Evolutionary conservation across 2,113 vertebrate genomes (phyloP).

Genomic region (Channa argus): DNA sequence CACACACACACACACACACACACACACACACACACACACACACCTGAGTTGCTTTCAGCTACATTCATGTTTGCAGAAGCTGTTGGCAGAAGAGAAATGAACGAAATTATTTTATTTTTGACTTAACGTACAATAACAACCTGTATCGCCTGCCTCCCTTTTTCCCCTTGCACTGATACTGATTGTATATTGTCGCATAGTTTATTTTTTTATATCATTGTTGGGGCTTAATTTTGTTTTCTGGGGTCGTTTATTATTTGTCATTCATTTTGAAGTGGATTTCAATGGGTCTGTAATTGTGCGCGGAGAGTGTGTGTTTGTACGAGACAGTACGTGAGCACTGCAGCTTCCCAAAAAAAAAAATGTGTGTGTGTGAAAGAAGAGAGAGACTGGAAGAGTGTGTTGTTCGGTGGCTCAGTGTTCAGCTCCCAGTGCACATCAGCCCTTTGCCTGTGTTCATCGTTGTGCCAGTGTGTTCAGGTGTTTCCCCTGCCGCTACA

Average conservation of each 20-base stretch:
- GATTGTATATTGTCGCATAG: conserved; percentile 58
- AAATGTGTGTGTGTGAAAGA: background rate
- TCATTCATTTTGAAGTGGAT: conserved; percentile 22
- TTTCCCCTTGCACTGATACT: conserved; percentile 64
- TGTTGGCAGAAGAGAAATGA: background rate
- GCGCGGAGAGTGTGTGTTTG: background rate
- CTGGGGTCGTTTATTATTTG: conserved; percentile 25
- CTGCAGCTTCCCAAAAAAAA: background rate
- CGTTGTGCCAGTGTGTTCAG: conserved; percentile 65
- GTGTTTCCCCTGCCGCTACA: conserved; percentile 47
- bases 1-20: too few relatives aligned
- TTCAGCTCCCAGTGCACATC: conserved; percentile 38
- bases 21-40: background rate
- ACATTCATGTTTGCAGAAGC: conserved; percentile 11
- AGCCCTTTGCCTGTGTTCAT: conserved; percentile 50
- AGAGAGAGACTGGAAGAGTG: background rate
- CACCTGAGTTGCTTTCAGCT: background rate
- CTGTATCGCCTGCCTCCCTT: conserved; percentile 17
- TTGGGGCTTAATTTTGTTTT: conserved; percentile 27
- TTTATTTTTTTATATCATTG: conserved; percentile 65
- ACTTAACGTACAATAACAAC: conserved; percentile 16
- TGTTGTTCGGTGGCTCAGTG: conserved; percentile 24
- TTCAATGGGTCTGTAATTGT: conserved; percentile 4
- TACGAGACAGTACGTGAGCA: background rate
- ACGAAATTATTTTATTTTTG: background rate